Evolutionary conservation across 2,888 invertebrate genomes (phyloP).

Genomic region (Scrobipalpa atriplicella): DNA sequence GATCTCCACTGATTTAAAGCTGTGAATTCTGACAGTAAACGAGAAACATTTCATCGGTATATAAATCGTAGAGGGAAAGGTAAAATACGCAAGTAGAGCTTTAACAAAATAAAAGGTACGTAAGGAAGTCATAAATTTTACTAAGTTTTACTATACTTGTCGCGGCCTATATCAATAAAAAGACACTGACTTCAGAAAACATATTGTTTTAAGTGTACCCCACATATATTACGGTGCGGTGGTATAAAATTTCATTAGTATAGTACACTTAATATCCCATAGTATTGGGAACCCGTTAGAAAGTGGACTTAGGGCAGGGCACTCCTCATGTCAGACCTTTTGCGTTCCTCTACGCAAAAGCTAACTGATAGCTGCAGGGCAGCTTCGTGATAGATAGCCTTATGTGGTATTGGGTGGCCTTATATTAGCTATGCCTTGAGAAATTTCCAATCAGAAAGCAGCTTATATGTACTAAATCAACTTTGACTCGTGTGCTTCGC

Average conservation of each 20-base stretch:
- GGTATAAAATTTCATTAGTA: constrained; percentile 1
- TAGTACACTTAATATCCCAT: neutral
- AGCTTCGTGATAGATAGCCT: constrained; percentile 13
- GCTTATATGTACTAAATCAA: neutral
- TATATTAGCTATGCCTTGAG: constrained; percentile 9
- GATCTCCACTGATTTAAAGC: neutral
- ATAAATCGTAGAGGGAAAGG: neutral
- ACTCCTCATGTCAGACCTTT: constrained; percentile 17
- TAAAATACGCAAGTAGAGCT: neutral
- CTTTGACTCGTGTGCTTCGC: neutral
- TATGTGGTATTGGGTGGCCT: constrained; percentile 9
- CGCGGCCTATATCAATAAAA: neutral
- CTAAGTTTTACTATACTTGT: neutral
- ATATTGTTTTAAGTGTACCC: neutral
- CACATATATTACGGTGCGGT: neutral
- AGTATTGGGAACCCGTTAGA: constrained; percentile 16
- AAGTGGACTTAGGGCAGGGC: constrained; percentile 16
- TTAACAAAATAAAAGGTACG: neutral
- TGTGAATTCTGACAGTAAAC: neutral
- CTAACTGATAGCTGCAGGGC: constrained; percentile 18
- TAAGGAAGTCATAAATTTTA: neutral
- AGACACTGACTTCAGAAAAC: neutral
- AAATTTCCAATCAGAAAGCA: neutral
- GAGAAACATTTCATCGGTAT: neutral
- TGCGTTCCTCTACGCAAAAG: constrained; percentile 9